Percentiles rank a stretch among this genome's conserved stretches.
Conservation (phyloP, 2,113 vertebrate species). For the Globicephala melas region DNA sequence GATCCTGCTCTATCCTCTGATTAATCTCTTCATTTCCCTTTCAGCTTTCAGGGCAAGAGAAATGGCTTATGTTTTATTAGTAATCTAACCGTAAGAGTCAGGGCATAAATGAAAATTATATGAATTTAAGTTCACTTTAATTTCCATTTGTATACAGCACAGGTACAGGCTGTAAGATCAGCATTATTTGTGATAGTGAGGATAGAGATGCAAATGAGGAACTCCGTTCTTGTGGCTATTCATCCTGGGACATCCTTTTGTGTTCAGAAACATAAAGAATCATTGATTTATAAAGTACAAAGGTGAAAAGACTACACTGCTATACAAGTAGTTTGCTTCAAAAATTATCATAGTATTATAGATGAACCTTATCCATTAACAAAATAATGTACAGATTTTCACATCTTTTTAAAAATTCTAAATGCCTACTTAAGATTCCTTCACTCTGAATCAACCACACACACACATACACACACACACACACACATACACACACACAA, state of each 20-base stretch:
- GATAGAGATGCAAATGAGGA: background rate
- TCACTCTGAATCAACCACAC: background rate
- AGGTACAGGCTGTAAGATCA: background rate
- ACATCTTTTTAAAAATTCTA: background rate
- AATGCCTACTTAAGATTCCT: background rate
- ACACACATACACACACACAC: background rate
- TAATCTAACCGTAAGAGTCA: background rate
- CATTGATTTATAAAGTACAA: background rate
- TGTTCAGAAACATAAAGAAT: background rate
- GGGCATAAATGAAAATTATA: conserved; percentile 26
- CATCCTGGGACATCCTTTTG: background rate
- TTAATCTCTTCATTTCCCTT: background rate
- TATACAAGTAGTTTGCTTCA: background rate
- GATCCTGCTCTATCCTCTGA: background rate
- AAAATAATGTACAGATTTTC: background rate
- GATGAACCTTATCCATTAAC: background rate
- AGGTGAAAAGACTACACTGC: background rate
- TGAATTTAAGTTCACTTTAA: background rate
- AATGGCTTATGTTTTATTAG: background rate
- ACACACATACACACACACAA: background rate
- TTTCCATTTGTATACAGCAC: background rate
- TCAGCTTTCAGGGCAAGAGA: background rate
- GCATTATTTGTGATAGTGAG: background rate
- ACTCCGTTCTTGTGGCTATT: background rate
- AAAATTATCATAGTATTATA: background rate